A percentile compares a stretch with the other conserved stretches of the same genome.
phyloP scores from a whole-genome alignment of 2,888 invertebrate genomes.

The Xanthia togata region DNA sequence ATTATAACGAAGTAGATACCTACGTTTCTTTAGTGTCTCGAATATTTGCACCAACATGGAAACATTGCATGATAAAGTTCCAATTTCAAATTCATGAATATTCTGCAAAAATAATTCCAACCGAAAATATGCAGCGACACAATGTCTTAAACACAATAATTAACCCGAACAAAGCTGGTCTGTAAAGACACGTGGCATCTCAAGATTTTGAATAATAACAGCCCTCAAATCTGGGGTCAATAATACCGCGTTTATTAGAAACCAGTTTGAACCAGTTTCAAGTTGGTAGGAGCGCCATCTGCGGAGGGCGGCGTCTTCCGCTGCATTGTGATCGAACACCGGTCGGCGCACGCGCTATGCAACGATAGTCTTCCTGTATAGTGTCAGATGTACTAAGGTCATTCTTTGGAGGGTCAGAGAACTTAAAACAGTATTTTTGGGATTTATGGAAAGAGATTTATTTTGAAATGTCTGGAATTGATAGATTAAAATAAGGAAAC shows the following conservation, averaged over 20 bases:
- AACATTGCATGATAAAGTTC: background rate
- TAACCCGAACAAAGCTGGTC: conserved; percentile 51
- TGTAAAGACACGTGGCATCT: conserved; percentile 72
- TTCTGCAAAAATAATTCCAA: background rate
- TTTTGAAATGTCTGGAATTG: background rate
- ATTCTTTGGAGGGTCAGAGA: conserved; percentile 61
- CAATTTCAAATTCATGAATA: conserved; percentile 2
- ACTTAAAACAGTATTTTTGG: conserved; percentile 40
- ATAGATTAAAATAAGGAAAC: background rate
- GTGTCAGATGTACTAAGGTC: conserved; percentile 67
- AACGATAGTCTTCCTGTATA: conserved; percentile 65
- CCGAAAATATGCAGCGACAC: conserved; percentile 27
- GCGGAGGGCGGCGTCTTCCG: conserved; percentile 88
- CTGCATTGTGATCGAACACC: conserved; percentile 85
- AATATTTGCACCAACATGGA: background rate
- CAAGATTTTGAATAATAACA: conserved; percentile 70
- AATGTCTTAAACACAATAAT: conserved; percentile 40
- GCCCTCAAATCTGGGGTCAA: conserved; percentile 79
- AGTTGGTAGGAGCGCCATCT: conserved; percentile 82
- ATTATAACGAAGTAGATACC: background rate
- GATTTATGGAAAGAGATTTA: background rate
- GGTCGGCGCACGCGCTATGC: conserved; percentile 86
- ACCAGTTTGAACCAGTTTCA: conserved; percentile 81
- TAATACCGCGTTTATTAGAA: conserved; percentile 78
- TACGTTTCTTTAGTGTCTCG: background rate